A percentile compares a stretch with the other conserved stretches of the same genome.
Evolutionary conservation across 2,113 vertebrate species (phyloP).

Genomic region (Miniopterus natalensis): DNA sequence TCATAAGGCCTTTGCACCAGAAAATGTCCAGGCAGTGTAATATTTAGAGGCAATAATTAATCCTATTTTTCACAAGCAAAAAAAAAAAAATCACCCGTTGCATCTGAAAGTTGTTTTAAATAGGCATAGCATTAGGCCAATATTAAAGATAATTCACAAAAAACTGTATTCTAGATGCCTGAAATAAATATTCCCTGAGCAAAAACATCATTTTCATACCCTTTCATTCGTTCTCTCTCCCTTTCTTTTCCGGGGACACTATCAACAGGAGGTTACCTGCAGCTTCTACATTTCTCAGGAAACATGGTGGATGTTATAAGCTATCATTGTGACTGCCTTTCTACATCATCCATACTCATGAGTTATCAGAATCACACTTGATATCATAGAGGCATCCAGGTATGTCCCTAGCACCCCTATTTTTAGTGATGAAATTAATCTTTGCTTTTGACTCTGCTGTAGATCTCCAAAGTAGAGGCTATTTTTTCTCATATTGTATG

Average conservation of each 20-base stretch:
- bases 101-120: conserved; percentile 9
- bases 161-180: conserved; percentile 22
- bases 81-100: not conserved
- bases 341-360: conserved; percentile 13
- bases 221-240: not conserved
- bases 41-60: not conserved
- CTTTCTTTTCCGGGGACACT: not conserved
- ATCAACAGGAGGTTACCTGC: not conserved
- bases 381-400: not conserved
- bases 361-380: not conserved
- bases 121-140: not conserved
- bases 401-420: not conserved
- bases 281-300: conserved; percentile 11
- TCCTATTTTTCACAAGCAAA: not conserved
- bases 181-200: conserved; percentile 3
- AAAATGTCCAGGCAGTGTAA: conserved; percentile 3
- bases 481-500: not conserved
- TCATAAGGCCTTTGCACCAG: not conserved
- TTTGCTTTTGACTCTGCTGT: not conserved
- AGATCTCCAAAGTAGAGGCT: not conserved
- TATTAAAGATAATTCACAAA: conserved; percentile 24
- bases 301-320: not conserved
- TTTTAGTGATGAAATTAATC: not conserved
- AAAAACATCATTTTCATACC: conserved; percentile 33
- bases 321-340: not conserved